Evolutionary conservation across 1,140 invertebrate genomes (phyloP), one percentile per base, ranked within the genome.

Genomic region (Macrobrachium rosenbergii): DNA sequence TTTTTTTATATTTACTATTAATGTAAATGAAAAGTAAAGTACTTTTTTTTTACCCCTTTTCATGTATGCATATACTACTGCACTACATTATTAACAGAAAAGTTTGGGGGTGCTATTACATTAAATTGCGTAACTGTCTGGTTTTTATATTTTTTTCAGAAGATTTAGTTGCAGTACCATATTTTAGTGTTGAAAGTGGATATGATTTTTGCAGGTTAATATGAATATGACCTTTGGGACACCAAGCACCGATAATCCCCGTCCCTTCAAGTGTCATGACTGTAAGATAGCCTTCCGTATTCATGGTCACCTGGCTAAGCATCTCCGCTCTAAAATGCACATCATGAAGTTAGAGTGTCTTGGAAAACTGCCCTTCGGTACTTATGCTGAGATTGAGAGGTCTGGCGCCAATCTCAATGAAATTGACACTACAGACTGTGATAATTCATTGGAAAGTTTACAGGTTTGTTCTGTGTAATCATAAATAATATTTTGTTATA

Each of bases 271-370:
- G 91, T 99, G 98, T 93, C 95, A 94, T 10, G 97, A 99, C 91
- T 99, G 98, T 92, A 97, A 97, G 91, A 96, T 98, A 87, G 97
- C 97, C 1, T 99, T 99, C 92, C 94, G 98, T 88, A 99, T 99
- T 91, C 97, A 98, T 91, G 98, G 97, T 0, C 98, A 99, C 92
- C 93, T 99, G 89, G 97, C 98, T 0, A 99, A 99, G 93, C 98
- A 99, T 93, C 93, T 99, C 64, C 94, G 98, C 63, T 98, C 97
- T 58, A 99, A 99, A 93, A 96, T 97, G 94, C 98, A 99, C 91
- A 98, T 99, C 37, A 97, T 98, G 95, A 96, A 97, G 91, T 93
- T 99, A 64, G 98, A 99, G 92, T 97, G 96, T 92, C 92, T 98
- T 52, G 96, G 95, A 67, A 99, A 99, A 92, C 92, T 99, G 86